Evolutionary conservation across 2,888 invertebrate genomes (phyloP), one percentile per base, ranked within the genome.

Genomic region (Cecidostiba fungosa): DNA sequence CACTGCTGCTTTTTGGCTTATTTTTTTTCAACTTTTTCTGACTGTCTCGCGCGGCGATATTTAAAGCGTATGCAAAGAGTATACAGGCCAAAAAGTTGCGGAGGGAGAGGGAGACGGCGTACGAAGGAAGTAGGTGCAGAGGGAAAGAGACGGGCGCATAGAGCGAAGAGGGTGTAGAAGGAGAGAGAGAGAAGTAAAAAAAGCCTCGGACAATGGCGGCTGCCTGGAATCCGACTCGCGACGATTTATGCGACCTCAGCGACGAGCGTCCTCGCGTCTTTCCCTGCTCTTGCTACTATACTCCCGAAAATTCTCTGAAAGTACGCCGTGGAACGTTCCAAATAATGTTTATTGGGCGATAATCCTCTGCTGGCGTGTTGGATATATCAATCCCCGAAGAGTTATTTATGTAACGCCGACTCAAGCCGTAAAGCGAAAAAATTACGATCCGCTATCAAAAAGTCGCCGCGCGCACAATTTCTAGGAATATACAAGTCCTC

Each of bases 31-130:
- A 5, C 12, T 36, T 76, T 29, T 77, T 77, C 16, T 77, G 32
- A 23, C 23, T 4, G 43, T 19, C 16, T 6, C 16, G 47, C 6
- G 77, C 77, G 77, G 59, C 62, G 59, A 91, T 92, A 92, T 92
- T 92, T 92, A 91, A 92, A 92, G 90, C 89, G 90, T 91, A 91
- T 92, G 92, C 91, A 92, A 92, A 91, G 91, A 91, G 91, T 90
- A 59, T 23, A 59, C 39, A 16, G 26, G 8, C 23, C 29, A n/a
- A 50, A 54, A 76, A 54, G 29, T 29, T 54, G 39, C 39, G 2
- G 74, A 50, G 74, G 19, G 74, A 23, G 50, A 32, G 50, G 74
- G 32, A 29, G 69, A 69, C 89, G 89, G 10, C 32, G 19, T 19
- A n/a, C n/a, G 39, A 39, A 39, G 72, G n/a, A 39, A 72, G 72